Evolutionary conservation across 1,140 invertebrate species (phyloP), one percentile per base, ranked within the genome.

Genomic region (Streblospio benedicti): DNA sequence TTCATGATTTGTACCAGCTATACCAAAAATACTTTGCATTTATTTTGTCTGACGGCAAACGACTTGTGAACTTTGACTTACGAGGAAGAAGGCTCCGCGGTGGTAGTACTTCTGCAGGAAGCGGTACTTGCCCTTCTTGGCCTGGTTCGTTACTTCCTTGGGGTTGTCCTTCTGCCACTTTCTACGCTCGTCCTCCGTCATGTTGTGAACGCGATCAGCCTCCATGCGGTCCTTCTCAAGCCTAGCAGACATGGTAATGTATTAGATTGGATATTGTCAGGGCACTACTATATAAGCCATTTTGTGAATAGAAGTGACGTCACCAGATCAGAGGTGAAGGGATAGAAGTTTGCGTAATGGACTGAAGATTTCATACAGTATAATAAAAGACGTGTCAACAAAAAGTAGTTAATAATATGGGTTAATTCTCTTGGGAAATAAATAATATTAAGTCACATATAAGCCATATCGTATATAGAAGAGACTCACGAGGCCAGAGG

Each of bases 101-200:
- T 99, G 97, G 75, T 96, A 99, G 76, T 99, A 99, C 75, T 99
- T 99, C 80, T 99, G 97, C 61, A 99, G 79, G 78, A 98, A 99
- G 75, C 98, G 98, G 81, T 99, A 99, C 81, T 99, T 99, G 57
- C 96, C 96, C 81, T 99, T 99, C 1, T 85, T 82, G 1, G 90
- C 86, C 76, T 97, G 95, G 79, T 99, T 99, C 1, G 91, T 94
- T 31, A 99, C 83, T 12, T 84, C 60, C 79, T 95, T 96, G 0
- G 95, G 95, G 81, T 98, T 98, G n/a, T 88, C 76, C 52, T 91
- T 83, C 18, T 89, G 78, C 72, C 98, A 95, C 60, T 88, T 84
- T 49, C 69, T 55, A 31, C 76, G 62, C 72, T 99, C 94, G 76
- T 99, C 96, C 74, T 99, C 97, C 0, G 93, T 97, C 86, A 99